A percentile compares a stretch with the other conserved stretches of the same genome.
phyloP scores from a whole-genome alignment of 2,113 vertebrate genomes.

The Xyrauchen texanus region DNA sequence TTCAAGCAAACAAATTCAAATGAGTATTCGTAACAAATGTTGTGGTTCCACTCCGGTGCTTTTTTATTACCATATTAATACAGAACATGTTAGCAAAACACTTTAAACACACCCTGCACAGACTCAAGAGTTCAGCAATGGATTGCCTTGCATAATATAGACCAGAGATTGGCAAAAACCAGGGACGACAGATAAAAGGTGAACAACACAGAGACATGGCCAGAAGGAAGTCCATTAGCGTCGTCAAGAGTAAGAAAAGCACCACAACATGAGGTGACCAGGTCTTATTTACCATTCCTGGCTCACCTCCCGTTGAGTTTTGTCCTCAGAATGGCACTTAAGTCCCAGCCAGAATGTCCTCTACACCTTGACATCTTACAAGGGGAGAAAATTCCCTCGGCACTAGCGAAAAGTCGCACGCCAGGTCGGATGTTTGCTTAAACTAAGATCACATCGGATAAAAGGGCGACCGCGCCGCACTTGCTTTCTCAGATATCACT shows the following conservation, averaged over 20 bases:
- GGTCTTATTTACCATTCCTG: neutral
- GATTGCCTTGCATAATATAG: constrained; percentile 14
- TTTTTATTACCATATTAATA: constrained; percentile 20
- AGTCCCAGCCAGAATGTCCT: neutral
- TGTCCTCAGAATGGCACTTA: neutral
- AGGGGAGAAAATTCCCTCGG: constrained; percentile 55
- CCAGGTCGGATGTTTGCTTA: constrained; percentile 68
- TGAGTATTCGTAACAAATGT: constrained; percentile 3
- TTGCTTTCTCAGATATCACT: constrained; percentile 47
- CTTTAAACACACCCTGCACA: constrained; percentile 6
- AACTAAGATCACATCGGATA: constrained; percentile 62
- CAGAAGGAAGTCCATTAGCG: constrained; percentile 36
- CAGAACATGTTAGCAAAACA: constrained; percentile 13
- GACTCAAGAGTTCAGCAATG: constrained; percentile 4
- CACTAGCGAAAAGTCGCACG: constrained; percentile 57
- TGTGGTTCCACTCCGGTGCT: constrained; percentile 8
- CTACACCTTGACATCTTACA: constrained; percentile 28
- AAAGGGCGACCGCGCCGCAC: constrained; percentile 45
- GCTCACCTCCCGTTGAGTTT: constrained; percentile 28
- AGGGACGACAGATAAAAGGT: constrained; percentile 10
- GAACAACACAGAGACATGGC: neutral
- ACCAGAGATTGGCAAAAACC: constrained; percentile 16
- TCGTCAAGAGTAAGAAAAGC: neutral
- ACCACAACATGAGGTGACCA: too few relatives aligned
- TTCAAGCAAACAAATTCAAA: neutral